phyloP scores from a whole-genome alignment of 2,888 invertebrate species.

The Oxytorus armatus region DNA sequence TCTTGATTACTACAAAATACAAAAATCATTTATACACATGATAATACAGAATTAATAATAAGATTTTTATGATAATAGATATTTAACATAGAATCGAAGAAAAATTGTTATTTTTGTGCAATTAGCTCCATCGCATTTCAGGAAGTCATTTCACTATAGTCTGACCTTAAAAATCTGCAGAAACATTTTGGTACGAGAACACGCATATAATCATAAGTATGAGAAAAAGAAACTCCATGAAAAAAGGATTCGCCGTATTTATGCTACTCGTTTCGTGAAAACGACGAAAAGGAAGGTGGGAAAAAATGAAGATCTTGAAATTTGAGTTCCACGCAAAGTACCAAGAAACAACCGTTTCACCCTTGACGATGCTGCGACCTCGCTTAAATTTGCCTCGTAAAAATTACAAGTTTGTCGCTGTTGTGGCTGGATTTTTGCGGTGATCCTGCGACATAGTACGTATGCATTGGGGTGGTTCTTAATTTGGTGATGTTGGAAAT shows the following conservation, averaged over 20 bases:
- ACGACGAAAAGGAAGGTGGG: not conserved
- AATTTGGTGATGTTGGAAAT: too few species aligned
- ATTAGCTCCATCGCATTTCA: too few species aligned
- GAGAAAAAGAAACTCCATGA: slow-evolving; percentile 1
- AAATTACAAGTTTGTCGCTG: slow-evolving; percentile 62
- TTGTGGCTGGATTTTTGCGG: slow-evolving; percentile 48
- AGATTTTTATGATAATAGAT: too few species aligned
- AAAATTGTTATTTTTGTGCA: too few species aligned
- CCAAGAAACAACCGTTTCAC: slow-evolving; percentile 13
- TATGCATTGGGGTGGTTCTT: too few species aligned
- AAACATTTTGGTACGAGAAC: not conserved
- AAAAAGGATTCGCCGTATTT: not conserved
- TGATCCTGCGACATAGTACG: slow-evolving; percentile 26
- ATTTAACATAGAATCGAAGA: too few species aligned
- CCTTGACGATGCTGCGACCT: slow-evolving; percentile 15
- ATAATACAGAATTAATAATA: too few species aligned
- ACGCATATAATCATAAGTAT: not conserved
- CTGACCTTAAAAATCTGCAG: not conserved
- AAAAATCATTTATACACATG: too few species aligned
- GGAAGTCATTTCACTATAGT: too few species aligned
- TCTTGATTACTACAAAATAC: too few species aligned
- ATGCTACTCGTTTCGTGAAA: slow-evolving; percentile 9
- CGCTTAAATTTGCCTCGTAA: slow-evolving; percentile 57
- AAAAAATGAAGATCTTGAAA: slow-evolving; percentile 28
- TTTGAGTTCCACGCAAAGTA: slow-evolving; percentile 22